Conservation (phyloP, 1,140 invertebrate genomes). For the Zaprionus gabonicus region DNA sequence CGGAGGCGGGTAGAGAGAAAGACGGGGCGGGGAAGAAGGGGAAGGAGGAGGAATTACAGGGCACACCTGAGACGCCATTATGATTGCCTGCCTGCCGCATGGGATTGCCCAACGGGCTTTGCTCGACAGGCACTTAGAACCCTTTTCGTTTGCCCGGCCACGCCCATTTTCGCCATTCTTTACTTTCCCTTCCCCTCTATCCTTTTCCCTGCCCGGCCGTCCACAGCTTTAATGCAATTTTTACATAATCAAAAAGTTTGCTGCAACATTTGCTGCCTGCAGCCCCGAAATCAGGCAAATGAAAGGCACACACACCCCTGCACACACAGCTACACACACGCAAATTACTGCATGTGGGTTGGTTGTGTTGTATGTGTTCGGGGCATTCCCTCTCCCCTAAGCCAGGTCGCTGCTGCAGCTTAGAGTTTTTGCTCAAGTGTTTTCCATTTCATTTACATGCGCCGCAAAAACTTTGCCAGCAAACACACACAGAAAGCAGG, state of each 20-base stretch:
- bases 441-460: conserved; percentile 78
- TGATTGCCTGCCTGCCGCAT: conserved; percentile 26
- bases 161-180: background rate
- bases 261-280: conserved; percentile 50
- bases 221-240: conserved; percentile 58
- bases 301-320: background rate
- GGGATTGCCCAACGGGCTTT: conserved; percentile 34
- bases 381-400: background rate
- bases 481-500: conserved; percentile 26
- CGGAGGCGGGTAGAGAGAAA: background rate
- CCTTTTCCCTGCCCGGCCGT: background rate
- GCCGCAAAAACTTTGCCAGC: conserved; percentile 59
- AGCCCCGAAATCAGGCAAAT: conserved; percentile 40
- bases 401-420: conserved; percentile 37
- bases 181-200: background rate
- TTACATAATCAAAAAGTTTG: conserved; percentile 65
- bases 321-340: conserved; percentile 4
- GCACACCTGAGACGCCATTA: conserved; percentile 49
- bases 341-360: background rate
- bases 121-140: conserved; percentile 24
- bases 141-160: background rate
- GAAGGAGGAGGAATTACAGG: background rate
- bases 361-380: too few relatives aligned
- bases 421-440: conserved; percentile 67
- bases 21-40: too few relatives aligned